Conservation (phyloP, 2,113 vertebrate genomes). For the Odocoileus virginianus region DNA sequence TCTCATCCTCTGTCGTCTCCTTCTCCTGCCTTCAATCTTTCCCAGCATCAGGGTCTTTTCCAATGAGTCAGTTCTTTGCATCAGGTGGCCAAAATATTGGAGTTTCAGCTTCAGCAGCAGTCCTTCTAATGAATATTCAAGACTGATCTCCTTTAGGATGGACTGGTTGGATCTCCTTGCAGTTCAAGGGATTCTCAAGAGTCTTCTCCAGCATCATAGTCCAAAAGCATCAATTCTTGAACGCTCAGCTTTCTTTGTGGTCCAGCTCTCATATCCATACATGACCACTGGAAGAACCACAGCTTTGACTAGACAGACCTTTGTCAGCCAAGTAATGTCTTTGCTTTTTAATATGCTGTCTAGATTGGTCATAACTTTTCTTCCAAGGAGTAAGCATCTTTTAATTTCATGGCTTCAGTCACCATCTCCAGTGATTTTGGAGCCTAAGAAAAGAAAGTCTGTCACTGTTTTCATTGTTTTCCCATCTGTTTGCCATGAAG, state of each 20-base stretch:
- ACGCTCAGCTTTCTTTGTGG: not conserved
- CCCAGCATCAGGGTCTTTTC: not conserved
- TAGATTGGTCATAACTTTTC: not conserved
- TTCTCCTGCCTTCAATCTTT: not conserved
- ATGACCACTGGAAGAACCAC: not conserved
- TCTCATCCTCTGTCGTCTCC: not conserved
- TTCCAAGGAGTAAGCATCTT: not conserved
- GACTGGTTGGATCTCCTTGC: not conserved
- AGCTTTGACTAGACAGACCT: not conserved
- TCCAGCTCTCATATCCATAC: not conserved
- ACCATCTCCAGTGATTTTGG: not conserved
- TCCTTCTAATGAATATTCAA: not conserved
- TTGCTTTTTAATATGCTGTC: not conserved
- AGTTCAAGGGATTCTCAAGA: not conserved
- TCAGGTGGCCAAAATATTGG: not conserved
- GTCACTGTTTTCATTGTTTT: not conserved
- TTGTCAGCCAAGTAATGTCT: not conserved
- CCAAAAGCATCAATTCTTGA: not conserved
- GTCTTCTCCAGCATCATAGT: not conserved
- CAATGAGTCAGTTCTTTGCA: accelerated
- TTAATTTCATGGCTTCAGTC: not conserved
- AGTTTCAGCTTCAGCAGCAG: not conserved
- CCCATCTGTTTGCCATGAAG: not conserved
- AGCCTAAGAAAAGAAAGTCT: not conserved
- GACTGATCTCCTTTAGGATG: not conserved